phyloP scores from a whole-genome alignment of 1,140 invertebrate genomes.

The Carcinoscorpius rotundicauda region DNA sequence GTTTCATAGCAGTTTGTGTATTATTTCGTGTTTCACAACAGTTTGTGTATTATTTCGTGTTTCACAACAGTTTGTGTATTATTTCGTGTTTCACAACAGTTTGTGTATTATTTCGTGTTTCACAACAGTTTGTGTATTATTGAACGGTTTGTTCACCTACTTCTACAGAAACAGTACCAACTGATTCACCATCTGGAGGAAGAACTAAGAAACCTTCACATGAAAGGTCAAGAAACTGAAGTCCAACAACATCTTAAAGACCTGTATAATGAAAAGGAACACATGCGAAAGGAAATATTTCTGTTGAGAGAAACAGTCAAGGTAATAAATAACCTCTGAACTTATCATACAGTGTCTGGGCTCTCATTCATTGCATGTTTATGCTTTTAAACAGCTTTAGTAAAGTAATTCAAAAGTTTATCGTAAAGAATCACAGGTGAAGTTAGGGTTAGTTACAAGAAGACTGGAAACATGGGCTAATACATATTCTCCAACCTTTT shows the following conservation, averaged over 20 bases:
- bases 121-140: background rate
- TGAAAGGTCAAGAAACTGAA: conserved; percentile 63
- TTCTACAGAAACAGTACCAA: conserved; percentile 84
- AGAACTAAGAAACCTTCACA: conserved; percentile 70
- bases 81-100: no score
- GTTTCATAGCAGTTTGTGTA: no score
- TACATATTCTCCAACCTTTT: background rate
- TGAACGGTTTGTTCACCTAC: background rate
- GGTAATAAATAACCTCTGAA: conserved; percentile 37
- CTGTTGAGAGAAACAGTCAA: conserved; percentile 90
- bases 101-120: no score
- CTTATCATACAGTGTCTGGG: conserved; percentile 3
- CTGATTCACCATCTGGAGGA: conserved; percentile 80
- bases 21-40: no score
- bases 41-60: no score
- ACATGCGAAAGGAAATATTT: conserved; percentile 84
- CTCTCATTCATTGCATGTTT: background rate
- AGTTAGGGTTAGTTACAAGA: background rate
- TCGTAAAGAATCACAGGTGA: background rate
- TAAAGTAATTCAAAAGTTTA: background rate
- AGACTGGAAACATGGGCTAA: background rate
- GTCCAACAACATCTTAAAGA: conserved; percentile 84
- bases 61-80: no score
- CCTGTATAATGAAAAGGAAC: conserved; percentile 85
- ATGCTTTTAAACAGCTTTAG: background rate